Evolutionary conservation across 1,140 invertebrate genomes (phyloP).

Genomic region (Nephila pilipes): DNA sequence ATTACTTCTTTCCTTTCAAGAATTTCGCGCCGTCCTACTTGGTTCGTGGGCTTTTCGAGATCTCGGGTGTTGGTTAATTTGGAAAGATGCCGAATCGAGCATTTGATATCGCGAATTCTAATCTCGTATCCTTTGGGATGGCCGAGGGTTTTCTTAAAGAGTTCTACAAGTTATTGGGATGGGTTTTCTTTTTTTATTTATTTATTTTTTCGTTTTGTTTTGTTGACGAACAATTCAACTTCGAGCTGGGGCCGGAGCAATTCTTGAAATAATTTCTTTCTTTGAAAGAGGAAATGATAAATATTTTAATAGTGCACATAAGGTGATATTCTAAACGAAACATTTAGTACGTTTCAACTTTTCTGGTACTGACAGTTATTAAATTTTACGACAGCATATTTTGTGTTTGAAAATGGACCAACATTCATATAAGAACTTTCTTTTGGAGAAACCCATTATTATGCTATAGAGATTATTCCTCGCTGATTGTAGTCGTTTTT

Average conservation of each 20-base stretch:
- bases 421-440: no score
- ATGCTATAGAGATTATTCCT: no score
- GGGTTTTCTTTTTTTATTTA: not conserved
- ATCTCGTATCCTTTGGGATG: slow-evolving; percentile 18
- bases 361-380: not conserved
- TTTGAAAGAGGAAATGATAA: not conserved
- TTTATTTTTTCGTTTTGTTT: no score
- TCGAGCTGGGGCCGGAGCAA: not conserved
- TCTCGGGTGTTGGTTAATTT: slow-evolving; percentile 43
- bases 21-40: slow-evolving; percentile 27
- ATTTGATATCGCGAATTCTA: slow-evolving; percentile 47
- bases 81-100: not conserved
- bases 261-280: not conserved
- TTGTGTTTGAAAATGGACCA: not conserved
- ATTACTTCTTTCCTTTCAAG: slow-evolving; percentile 4
- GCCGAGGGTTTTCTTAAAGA: not conserved
- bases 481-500: no score
- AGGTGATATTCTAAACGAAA: no score
- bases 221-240: no score
- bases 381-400: not conserved
- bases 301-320: no score
- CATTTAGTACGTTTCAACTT: no score
- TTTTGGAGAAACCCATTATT: no score
- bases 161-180: not conserved
- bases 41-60: slow-evolving; percentile 8